Conservation (phyloP, 2,888 invertebrate genomes). For the Xylocampa areola region DNA sequence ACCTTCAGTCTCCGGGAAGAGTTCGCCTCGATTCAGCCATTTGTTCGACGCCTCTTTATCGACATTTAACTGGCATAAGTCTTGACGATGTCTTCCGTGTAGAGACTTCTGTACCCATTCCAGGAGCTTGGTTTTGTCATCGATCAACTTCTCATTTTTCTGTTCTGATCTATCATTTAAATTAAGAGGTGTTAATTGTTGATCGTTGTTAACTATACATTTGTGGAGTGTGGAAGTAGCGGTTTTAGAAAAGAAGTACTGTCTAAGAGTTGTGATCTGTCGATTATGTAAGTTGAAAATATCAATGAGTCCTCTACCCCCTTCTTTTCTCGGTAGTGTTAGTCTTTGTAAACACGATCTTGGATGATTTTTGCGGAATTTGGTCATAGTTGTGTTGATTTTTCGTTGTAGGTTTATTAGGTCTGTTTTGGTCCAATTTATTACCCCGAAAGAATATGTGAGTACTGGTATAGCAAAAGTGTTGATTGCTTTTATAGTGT, state of each 20-base stretch:
- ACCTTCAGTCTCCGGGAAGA: neutral
- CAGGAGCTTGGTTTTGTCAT: neutral
- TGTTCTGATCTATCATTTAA: constrained; percentile 2
- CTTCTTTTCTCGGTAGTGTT: no score
- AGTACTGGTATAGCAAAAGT: constrained; percentile 19
- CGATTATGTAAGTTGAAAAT: no score
- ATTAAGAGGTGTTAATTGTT: neutral
- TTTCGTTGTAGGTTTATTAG: no score
- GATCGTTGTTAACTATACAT: neutral
- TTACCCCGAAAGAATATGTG: constrained; percentile 17
- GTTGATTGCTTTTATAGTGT: constrained; percentile 18
- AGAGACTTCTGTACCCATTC: neutral
- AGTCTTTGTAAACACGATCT: constrained; percentile 16
- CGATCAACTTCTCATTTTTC: neutral
- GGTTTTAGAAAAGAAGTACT: no score
- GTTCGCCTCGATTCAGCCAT: neutral
- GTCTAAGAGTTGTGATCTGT: no score
- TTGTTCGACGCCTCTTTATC: neutral
- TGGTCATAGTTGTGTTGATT: no score
- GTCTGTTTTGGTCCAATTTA: no score
- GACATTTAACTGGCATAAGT: no score
- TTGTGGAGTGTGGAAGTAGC: no score
- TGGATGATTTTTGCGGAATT: constrained; percentile 8
- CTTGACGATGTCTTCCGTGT: no score
- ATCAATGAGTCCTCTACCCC: no score